These are phyloP conservation scores for Hemithea aestivaria DNA, from an alignment of 2,888 invertebrate genomes.

Conservation along the genomic window DNA sequence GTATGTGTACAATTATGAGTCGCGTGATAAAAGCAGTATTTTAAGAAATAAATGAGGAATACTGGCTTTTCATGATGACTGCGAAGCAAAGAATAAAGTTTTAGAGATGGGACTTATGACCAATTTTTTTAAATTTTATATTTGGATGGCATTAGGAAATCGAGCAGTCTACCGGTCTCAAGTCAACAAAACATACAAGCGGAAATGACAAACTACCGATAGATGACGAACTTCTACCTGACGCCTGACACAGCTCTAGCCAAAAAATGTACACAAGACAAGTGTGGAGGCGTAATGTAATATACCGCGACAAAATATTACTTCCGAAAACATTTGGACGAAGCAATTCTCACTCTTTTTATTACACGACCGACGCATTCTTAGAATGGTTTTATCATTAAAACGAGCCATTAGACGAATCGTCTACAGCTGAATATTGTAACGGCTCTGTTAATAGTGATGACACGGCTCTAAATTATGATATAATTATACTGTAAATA, in stretches of 20 bases:
- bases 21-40: not conserved
- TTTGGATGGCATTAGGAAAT: not conserved
- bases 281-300: slow-evolving; percentile 14
- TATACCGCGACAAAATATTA: slow-evolving; percentile 5
- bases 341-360: not conserved
- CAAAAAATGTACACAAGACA: slow-evolving; percentile 8
- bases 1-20: not conserved
- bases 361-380: not conserved
- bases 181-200: slow-evolving; percentile 5
- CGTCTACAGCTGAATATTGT: no score
- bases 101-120: no score
- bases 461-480: no score
- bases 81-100: no score
- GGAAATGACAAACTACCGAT: slow-evolving; percentile 7
- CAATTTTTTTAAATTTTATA: no score
- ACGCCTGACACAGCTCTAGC: slow-evolving; percentile 3
- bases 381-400: no score
- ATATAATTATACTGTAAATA: no score
- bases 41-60: not conserved
- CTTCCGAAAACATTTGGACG: slow-evolving; percentile 12
- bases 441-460: no score
- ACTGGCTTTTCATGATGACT: slow-evolving; percentile 1
- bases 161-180: not conserved
- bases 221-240: slow-evolving; percentile 5
- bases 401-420: no score